phyloP scores from a whole-genome alignment of 2,113 vertebrate genomes.

The Dascyllus trimaculatus region DNA sequence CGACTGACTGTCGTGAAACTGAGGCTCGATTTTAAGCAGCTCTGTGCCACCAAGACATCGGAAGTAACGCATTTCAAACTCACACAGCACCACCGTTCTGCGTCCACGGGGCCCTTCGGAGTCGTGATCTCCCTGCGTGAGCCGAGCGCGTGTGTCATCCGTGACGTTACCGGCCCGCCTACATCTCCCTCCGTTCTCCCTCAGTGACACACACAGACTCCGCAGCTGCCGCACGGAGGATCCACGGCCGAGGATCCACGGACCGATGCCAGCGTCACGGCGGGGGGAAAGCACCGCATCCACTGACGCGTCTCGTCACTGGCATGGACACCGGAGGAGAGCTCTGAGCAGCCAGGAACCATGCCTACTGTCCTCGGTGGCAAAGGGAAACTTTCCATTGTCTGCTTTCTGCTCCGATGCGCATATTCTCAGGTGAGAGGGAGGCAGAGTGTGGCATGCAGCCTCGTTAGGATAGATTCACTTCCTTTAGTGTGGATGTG shows the following conservation, averaged over 20 bases:
- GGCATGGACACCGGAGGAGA: conserved; percentile 79
- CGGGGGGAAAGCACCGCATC: conserved; percentile 12
- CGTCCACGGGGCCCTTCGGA: conserved; percentile 29
- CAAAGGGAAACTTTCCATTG: conserved; percentile 81
- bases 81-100: not conserved
- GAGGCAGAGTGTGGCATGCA: not conserved
- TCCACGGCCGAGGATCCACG: conserved; percentile 4
- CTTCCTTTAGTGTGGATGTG: not conserved
- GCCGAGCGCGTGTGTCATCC: conserved; percentile 62
- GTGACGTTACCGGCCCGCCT: conserved; percentile 73
- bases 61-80: not conserved
- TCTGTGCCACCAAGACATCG: not conserved
- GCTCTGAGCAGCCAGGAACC: conserved; percentile 76
- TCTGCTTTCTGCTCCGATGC: conserved; percentile 79
- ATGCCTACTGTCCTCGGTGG: conserved; percentile 80
- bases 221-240: conserved; percentile 38
- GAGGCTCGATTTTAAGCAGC: not conserved
- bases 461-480: not conserved
- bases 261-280: not conserved
- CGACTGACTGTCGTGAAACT: too few relatives aligned
- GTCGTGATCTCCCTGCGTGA: conserved; percentile 68
- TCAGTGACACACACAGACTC: conserved; percentile 34
- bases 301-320: conserved; percentile 43
- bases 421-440: conserved; percentile 80
- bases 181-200: conserved; percentile 46